These are phyloP conservation scores for Metopolophium dirhodum DNA, from an alignment of 1,140 invertebrate genomes.

Conservation along the genomic window DNA sequence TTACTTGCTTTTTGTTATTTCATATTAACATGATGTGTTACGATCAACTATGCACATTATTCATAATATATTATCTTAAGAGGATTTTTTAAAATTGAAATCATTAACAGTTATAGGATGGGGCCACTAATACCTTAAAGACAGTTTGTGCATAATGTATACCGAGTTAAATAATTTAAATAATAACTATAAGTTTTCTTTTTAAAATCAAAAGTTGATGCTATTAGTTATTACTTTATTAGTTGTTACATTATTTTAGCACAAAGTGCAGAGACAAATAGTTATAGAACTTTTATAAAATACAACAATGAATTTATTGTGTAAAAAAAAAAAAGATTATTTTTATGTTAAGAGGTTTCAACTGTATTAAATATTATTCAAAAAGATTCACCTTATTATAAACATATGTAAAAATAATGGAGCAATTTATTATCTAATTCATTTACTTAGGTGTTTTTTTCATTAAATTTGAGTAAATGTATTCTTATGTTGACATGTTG, in stretches of 20 bases:
- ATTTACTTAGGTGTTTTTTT: not conserved
- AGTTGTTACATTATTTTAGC: not conserved
- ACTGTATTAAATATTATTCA: not conserved
- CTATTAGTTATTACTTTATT: not conserved
- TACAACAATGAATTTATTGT: not conserved
- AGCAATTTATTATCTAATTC: not conserved
- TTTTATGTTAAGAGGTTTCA: not conserved
- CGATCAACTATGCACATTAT: not conserved
- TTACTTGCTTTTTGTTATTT: not conserved
- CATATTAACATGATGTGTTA: not conserved
- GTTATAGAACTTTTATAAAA: not conserved
- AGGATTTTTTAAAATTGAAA: not conserved
- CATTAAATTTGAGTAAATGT: not conserved
- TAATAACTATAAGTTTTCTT: not conserved
- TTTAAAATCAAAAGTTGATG: not conserved
- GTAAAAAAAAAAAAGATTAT: not conserved
- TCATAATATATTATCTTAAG: not conserved
- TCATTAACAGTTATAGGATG: not conserved
- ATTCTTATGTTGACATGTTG: not conserved
- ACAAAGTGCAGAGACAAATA: not conserved
- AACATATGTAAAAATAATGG: not conserved
- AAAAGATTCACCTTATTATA: not conserved
- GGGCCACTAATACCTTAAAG: not conserved
- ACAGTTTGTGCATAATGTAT: not conserved
- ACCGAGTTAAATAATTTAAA: not conserved